Conservation (phyloP, 2,113 vertebrate genomes). For the Brachypodius melanocephalos region DNA sequence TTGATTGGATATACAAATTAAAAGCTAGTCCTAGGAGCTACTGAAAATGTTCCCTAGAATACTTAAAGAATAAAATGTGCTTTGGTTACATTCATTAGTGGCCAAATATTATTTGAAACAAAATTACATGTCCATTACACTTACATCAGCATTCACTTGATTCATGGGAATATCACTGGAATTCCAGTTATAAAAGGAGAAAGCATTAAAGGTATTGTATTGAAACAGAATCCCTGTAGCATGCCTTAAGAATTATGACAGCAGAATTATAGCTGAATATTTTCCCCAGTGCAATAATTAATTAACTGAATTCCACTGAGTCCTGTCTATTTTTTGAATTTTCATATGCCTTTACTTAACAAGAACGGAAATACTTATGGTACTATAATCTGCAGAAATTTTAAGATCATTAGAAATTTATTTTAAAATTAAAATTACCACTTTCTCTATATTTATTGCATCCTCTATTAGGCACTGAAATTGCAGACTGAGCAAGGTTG, state of each 20-base stretch:
- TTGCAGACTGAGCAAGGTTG: not conserved
- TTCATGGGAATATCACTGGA: not conserved
- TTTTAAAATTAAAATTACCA: not conserved
- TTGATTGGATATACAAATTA: not conserved
- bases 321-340: not conserved
- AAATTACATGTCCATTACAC: not conserved
- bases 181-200: not conserved
- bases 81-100: not conserved
- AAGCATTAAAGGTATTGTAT: not conserved
- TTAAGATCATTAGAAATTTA: not conserved
- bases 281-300: not conserved
- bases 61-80: not conserved
- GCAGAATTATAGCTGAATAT: not conserved
- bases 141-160: not conserved
- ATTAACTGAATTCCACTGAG: not conserved
- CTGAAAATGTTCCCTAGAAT: not conserved
- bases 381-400: not conserved
- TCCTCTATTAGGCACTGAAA: not conserved
- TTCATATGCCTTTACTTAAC: not conserved
- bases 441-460: not conserved
- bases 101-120: not conserved
- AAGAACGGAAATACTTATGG: not conserved
- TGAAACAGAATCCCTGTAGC: not conserved
- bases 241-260: not conserved
- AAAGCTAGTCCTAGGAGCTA: not conserved